Evolutionary conservation across 2,797 vertebrate species (phyloP).

Genomic region (Hemibagrus guttatus): DNA sequence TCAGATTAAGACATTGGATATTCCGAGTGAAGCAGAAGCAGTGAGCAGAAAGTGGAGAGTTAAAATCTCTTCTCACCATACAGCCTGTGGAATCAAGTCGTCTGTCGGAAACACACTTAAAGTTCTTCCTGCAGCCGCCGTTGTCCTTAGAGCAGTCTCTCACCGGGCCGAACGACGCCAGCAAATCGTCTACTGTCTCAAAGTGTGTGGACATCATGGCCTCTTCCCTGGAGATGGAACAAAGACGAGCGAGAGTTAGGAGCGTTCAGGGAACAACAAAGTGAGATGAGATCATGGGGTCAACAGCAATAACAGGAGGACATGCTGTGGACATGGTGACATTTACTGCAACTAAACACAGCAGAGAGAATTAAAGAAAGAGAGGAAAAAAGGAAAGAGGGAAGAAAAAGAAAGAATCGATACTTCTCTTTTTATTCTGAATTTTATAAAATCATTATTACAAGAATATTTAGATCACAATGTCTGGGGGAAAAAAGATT

Average conservation of each 20-base stretch:
- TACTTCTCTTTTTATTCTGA: not conserved
- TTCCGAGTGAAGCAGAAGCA: not conserved
- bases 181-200: constrained; percentile 92
- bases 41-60: not conserved
- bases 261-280: constrained; percentile 11
- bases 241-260: constrained; percentile 37
- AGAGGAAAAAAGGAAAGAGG: not conserved
- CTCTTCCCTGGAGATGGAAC: constrained; percentile 86
- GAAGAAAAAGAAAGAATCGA: not conserved
- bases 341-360: constrained; percentile 8
- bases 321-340: not conserved
- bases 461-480: no score
- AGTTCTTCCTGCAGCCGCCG: constrained; percentile 95
- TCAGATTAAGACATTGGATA: not conserved
- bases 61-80: constrained; percentile 78
- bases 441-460: not conserved
- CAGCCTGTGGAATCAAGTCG: constrained; percentile 92
- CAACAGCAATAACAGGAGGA: constrained; percentile 16
- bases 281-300: constrained; percentile 1
- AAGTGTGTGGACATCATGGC: constrained; percentile 97
- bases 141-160: constrained; percentile 95
- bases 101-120: constrained; percentile 94
- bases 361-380: not conserved
- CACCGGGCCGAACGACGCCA: constrained; percentile 93
- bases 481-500: no score